Percentiles rank a stretch among this genome's conserved stretches.
Conservation (phyloP, 2,888 invertebrate species). For the Lottia scabra region DNA sequence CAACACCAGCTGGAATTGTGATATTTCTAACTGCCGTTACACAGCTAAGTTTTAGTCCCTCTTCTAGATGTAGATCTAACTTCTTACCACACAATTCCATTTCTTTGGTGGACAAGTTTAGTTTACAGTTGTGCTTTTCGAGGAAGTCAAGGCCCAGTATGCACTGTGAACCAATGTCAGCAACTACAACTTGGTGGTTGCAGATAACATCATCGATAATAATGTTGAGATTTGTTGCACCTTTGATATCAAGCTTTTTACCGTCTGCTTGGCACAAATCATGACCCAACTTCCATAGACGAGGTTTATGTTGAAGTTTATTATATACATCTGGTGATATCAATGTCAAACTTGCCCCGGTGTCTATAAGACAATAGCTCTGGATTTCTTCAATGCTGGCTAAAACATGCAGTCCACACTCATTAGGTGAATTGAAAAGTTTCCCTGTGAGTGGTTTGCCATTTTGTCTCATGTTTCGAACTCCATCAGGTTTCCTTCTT, state of each 20-base stretch:
- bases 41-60: neutral
- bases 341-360: neutral
- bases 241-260: neutral
- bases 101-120: neutral
- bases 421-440: neutral
- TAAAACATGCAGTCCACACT: neutral
- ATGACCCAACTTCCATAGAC: neutral
- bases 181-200: slow-evolving; percentile 1
- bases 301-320: neutral
- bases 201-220: neutral
- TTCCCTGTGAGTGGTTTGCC: neutral
- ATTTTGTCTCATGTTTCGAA: neutral
- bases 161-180: neutral
- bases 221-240: neutral
- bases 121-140: neutral
- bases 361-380: neutral
- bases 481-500: neutral
- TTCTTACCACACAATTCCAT: neutral
- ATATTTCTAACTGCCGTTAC: neutral
- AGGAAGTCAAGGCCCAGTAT: slow-evolving; percentile 14
- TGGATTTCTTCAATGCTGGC: neutral
- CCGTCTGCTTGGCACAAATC: neutral
- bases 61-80: neutral
- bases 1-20: slow-evolving; percentile 3
- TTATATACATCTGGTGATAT: neutral